A percentile compares a stretch with the other conserved stretches of the same genome.
Evolutionary conservation across 2,888 invertebrate species (phyloP).

Genomic region (Orthosia gracilis): DNA sequence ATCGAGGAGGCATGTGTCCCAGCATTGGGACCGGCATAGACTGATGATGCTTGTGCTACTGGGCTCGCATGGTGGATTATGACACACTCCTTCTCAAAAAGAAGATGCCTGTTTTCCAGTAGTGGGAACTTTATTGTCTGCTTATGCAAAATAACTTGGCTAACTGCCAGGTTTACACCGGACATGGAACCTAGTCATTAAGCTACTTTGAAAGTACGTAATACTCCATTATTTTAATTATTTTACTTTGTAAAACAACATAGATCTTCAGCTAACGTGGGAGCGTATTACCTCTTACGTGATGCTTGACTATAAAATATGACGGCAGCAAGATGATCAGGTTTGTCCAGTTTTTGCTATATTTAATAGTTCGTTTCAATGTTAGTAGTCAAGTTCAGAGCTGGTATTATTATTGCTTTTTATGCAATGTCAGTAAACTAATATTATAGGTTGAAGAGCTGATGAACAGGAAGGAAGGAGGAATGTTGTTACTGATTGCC

Average conservation of each 20-base stretch:
- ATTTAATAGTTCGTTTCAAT: conserved; percentile 35
- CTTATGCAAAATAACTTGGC: not conserved
- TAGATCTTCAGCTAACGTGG: not conserved
- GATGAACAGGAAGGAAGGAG: not conserved
- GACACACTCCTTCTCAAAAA: too few species aligned
- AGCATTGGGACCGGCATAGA: too few species aligned
- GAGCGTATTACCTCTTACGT: conserved; percentile 21
- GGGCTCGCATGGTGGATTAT: too few species aligned
- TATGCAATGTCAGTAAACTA: conserved; percentile 18
- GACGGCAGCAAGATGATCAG: conserved; percentile 30
- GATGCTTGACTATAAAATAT: conserved; percentile 24
- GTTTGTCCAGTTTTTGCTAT: conserved; percentile 49
- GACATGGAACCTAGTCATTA: not conserved
- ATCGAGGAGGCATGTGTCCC: too few species aligned
- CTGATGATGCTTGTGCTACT: too few species aligned
- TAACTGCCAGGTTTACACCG: not conserved
- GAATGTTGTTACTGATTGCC: not conserved
- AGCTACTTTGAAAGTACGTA: not conserved
- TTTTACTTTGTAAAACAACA: not conserved
- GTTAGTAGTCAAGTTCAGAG: conserved; percentile 44
- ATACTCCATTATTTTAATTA: not conserved
- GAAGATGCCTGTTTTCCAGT: too few species aligned
- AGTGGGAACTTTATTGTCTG: not conserved
- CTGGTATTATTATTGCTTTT: conserved; percentile 38
- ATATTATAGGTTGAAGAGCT: conserved; percentile 5